Conservation (phyloP, 2,113 vertebrate species). For the Paracanthobrama guichenoti region DNA sequence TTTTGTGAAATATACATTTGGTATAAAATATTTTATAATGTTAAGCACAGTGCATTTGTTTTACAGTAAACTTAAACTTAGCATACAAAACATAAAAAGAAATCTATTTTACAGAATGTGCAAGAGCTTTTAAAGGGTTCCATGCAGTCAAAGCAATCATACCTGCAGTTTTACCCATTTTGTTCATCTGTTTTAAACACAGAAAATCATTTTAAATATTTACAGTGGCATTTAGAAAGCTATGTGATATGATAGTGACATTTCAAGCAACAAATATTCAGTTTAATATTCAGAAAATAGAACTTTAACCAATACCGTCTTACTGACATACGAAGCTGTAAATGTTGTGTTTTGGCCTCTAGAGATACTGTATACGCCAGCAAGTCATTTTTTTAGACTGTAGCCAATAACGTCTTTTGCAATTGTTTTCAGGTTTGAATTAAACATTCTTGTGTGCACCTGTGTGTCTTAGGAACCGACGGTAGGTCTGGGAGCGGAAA, state of each 20-base stretch:
- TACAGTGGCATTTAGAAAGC: conserved; percentile 2
- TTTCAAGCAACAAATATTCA: background rate
- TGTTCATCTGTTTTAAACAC: conserved; percentile 1
- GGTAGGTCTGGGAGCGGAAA: background rate
- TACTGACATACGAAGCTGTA: background rate
- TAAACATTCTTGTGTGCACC: background rate
- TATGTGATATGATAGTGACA: background rate
- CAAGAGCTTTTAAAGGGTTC: background rate
- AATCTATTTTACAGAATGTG: background rate
- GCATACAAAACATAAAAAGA: background rate
- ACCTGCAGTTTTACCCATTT: background rate
- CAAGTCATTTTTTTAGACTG: background rate
- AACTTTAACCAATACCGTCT: background rate
- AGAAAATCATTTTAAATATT: background rate
- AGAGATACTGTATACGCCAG: background rate
- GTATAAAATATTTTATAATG: no score
- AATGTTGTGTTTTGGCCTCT: background rate
- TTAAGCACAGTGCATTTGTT: no score
- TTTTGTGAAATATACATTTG: no score
- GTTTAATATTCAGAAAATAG: background rate
- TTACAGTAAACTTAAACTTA: no score
- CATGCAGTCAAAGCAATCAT: background rate
- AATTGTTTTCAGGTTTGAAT: no score
- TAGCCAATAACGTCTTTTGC: background rate
- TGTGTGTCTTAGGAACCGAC: background rate